phyloP scores from a whole-genome alignment of 1,140 invertebrate species.

The Camponotus pennsylvanicus region DNA sequence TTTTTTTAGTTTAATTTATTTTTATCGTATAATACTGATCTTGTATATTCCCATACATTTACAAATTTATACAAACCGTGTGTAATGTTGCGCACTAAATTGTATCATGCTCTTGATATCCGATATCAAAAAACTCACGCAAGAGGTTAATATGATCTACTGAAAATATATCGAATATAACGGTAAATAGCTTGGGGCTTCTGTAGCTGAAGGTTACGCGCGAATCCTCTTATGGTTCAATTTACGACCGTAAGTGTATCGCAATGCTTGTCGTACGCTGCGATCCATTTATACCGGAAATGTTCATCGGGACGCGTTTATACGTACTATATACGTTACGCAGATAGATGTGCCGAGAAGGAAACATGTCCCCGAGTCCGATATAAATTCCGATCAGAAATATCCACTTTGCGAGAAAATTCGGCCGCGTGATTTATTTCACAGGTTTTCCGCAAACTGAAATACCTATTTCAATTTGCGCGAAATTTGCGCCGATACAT shows the following conservation, averaged over 20 bases:
- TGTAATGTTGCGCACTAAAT: not conserved
- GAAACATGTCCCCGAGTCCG: conserved; percentile 10
- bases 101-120: not conserved
- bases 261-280: conserved; percentile 44
- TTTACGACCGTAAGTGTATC: conserved; percentile 56
- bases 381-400: conserved; percentile 71
- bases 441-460: conserved; percentile 35
- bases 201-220: conserved; percentile 31
- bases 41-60: not conserved
- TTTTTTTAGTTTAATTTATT: not conserved
- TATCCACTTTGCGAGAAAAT: conserved; percentile 66
- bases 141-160: conserved; percentile 38
- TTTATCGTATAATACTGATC: not conserved
- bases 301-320: conserved; percentile 46
- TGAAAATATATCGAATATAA: conserved; percentile 44
- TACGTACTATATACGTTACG: conserved; percentile 17
- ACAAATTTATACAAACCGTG: not conserved
- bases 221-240: conserved; percentile 39
- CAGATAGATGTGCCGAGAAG: conserved; percentile 6
- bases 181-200: conserved; percentile 37
- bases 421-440: conserved; percentile 62
- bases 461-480: conserved; percentile 62
- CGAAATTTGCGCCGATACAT: not conserved
- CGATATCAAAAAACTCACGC: not conserved
- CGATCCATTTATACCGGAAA: conserved; percentile 66